These are phyloP conservation scores for Epinotia nisella DNA, from an alignment of 2,888 invertebrate genomes.

Conservation along the genomic window DNA sequence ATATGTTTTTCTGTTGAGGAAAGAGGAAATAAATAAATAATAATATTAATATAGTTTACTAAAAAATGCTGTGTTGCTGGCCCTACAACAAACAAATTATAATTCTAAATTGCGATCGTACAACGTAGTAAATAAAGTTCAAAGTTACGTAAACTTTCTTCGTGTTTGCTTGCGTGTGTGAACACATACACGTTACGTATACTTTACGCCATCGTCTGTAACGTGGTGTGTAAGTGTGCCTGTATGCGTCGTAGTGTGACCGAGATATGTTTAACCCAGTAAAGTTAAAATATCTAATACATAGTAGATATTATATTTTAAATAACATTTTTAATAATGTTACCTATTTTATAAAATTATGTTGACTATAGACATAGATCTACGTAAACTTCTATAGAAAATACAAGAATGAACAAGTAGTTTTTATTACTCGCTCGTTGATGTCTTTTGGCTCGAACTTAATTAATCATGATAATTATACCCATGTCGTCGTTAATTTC, in stretches of 20 bases:
- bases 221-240: slow-evolving; percentile 50
- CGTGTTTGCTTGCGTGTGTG: slow-evolving; percentile 23
- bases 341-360: too few relatives aligned
- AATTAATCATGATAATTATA: slow-evolving; percentile 7
- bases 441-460: slow-evolving; percentile 51
- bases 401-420: background rate
- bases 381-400: background rate
- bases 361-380: too few relatives aligned
- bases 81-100: slow-evolving; percentile 48
- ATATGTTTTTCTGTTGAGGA: background rate
- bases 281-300: background rate
- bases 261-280: slow-evolving; percentile 52
- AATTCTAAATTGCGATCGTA: slow-evolving; percentile 50
- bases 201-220: slow-evolving; percentile 40
- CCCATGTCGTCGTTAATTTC: too few relatives aligned
- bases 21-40: background rate
- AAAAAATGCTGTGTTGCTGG: slow-evolving; percentile 42
- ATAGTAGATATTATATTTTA: background rate
- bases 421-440: slow-evolving; percentile 50
- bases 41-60: background rate
- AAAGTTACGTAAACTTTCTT: slow-evolving; percentile 46
- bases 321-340: too few relatives aligned
- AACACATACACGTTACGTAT: slow-evolving; percentile 32
- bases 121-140: slow-evolving; percentile 49
- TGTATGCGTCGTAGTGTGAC: slow-evolving; percentile 64